Conservation (phyloP, 2,888 invertebrate genomes). For the Augiades crinisus region DNA sequence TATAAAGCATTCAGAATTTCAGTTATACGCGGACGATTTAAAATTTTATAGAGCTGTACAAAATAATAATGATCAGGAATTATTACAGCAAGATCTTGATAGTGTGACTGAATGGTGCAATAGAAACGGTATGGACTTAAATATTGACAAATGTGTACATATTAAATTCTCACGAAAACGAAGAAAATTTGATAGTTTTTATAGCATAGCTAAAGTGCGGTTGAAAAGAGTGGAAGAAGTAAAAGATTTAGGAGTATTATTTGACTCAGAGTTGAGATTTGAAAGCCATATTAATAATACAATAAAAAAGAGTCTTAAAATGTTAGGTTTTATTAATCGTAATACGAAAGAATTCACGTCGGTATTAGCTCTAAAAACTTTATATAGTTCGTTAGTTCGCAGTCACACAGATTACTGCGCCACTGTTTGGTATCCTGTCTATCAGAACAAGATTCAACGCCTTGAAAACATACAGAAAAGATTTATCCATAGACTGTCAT, state of each 20-base stretch:
- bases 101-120: too few relatives aligned
- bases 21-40: too few relatives aligned
- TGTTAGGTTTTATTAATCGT: slow-evolving; percentile 1
- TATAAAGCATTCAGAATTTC: too few relatives aligned
- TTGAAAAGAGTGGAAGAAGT: not conserved
- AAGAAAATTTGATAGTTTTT: not conserved
- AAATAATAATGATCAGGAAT: too few relatives aligned
- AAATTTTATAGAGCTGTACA: too few relatives aligned
- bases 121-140: too few relatives aligned
- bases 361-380: slow-evolving; percentile 1
- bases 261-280: slow-evolving; percentile 1
- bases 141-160: too few relatives aligned
- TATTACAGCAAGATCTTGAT: too few relatives aligned
- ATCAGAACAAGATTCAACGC: slow-evolving; percentile 2
- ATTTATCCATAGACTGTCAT: too few relatives aligned
- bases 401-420: too few relatives aligned
- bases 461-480: slow-evolving; percentile 5
- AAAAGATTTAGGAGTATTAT: not conserved
- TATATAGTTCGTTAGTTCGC: not conserved
- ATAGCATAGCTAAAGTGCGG: not conserved
- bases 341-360: slow-evolving; percentile 10
- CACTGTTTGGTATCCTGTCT: too few relatives aligned
- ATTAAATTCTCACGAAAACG: slow-evolving; percentile 3
- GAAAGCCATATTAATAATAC: not conserved
- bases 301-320: slow-evolving; percentile 1